These are phyloP conservation scores for Phylloscopus trochilus DNA, from an alignment of 2,113 vertebrate species.

Conservation along the genomic window DNA sequence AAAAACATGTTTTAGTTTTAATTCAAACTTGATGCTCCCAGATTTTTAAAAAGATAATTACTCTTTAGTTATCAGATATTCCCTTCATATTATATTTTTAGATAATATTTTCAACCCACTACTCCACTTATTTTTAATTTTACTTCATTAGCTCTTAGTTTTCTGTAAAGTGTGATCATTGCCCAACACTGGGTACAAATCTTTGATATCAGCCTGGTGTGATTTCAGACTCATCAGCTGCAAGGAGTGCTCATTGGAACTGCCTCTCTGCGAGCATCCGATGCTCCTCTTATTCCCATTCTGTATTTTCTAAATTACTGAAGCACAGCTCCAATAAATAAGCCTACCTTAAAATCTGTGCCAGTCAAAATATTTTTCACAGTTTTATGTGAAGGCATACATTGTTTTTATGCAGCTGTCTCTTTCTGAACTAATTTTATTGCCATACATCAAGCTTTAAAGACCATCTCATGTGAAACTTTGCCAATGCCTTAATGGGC, in stretches of 20 bases:
- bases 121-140: constrained; percentile 8
- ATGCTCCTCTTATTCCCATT: constrained; percentile 70
- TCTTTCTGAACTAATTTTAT: constrained; percentile 68
- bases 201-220: constrained; percentile 12
- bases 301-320: constrained; percentile 68
- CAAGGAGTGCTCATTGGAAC: constrained; percentile 34
- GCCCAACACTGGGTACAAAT: background rate
- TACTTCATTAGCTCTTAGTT: background rate
- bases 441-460: constrained; percentile 59
- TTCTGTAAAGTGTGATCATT: background rate
- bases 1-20: background rate
- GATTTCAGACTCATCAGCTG: constrained; percentile 28
- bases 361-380: constrained; percentile 42
- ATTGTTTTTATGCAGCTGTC: constrained; percentile 49
- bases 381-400: constrained; percentile 43
- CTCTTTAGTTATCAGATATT: background rate
- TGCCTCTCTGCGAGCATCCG: constrained; percentile 42
- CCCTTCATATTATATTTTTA: background rate
- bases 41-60: background rate
- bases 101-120: background rate
- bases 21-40: background rate
- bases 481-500: constrained; percentile 63
- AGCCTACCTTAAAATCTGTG: constrained; percentile 41
- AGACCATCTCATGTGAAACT: constrained; percentile 58
- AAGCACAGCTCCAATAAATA: constrained; percentile 71